These are phyloP conservation scores for Galerucella pusilla DNA, from an alignment of 2,888 invertebrate genomes.

Conservation along the genomic window DNA sequence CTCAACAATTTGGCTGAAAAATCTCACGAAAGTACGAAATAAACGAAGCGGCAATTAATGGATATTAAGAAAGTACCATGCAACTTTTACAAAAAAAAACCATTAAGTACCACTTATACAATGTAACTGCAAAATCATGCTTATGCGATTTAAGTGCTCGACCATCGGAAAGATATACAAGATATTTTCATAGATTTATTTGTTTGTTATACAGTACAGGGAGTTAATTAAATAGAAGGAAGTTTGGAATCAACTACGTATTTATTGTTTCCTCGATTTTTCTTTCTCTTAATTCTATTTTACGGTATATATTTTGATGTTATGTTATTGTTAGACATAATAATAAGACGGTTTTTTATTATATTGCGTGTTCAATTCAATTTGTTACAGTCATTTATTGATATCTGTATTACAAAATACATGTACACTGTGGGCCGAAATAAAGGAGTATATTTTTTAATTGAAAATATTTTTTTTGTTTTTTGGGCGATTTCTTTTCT, in stretches of 20 bases:
- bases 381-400: not conserved
- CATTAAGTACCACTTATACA: not conserved
- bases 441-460: too few relatives aligned
- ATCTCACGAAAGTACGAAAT: too few relatives aligned
- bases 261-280: constrained; percentile 31
- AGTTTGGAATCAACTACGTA: constrained; percentile 19
- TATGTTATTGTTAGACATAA: not conserved
- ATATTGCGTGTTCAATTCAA: not conserved
- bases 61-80: not conserved
- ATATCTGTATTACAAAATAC: not conserved
- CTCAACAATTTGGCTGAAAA: too few relatives aligned
- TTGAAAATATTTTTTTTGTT: too few relatives aligned
- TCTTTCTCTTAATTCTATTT: constrained; percentile 1
- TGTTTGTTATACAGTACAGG: constrained; percentile 31
- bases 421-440: too few relatives aligned
- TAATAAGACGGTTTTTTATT: not conserved
- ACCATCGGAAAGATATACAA: constrained; percentile 45
- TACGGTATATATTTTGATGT: not conserved
- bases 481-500: too few relatives aligned
- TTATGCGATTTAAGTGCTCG: constrained; percentile 39
- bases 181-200: constrained; percentile 41
- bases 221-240: constrained; percentile 24
- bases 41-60: too few relatives aligned
- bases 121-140: constrained; percentile 16
- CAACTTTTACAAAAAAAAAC: not conserved